Conservation (phyloP, 2,888 invertebrate species). For the Drosophila neotestacea region DNA sequence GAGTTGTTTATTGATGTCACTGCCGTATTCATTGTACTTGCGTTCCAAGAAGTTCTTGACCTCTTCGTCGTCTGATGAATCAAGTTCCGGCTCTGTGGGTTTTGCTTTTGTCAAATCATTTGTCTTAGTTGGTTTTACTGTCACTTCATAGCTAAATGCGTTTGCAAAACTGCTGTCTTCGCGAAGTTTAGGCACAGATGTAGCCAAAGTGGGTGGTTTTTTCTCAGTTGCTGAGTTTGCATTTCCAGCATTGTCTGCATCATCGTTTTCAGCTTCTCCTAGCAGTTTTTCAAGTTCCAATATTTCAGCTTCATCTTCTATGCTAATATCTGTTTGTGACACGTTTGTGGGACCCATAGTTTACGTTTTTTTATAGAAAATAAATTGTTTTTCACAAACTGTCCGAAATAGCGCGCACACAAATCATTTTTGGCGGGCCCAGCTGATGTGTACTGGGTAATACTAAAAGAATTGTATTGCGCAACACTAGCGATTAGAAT, state of each 20-base stretch:
- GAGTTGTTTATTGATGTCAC: constrained; percentile 88
- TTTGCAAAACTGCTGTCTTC: constrained; percentile 82
- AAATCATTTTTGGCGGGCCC: constrained; percentile 68
- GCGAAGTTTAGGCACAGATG: constrained; percentile 63
- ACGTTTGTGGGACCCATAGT: constrained; percentile 56
- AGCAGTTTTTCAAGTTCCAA: constrained; percentile 80
- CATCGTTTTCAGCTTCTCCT: constrained; percentile 66
- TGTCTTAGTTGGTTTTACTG: constrained; percentile 43
- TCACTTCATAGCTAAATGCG: constrained; percentile 79
- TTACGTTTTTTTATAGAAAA: background rate
- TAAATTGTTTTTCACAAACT: background rate
- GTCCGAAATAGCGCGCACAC: constrained; percentile 37
- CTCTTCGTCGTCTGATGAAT: constrained; percentile 94
- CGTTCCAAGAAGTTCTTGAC: constrained; percentile 90
- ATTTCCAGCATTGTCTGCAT: constrained; percentile 27
- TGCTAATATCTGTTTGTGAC: constrained; percentile 52
- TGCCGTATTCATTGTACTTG: constrained; percentile 90
- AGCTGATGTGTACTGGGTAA: constrained; percentile 33
- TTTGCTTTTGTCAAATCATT: constrained; percentile 2
- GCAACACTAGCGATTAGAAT: constrained; percentile 22
- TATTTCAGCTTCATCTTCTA: constrained; percentile 78
- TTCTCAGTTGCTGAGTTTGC: constrained; percentile 31
- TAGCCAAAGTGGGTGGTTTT: constrained; percentile 33
- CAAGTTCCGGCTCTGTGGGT: constrained; percentile 83
- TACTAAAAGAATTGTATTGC: background rate